Evolutionary conservation across 2,113 vertebrate genomes (phyloP).

Genomic region (Xiphias gladius): DNA sequence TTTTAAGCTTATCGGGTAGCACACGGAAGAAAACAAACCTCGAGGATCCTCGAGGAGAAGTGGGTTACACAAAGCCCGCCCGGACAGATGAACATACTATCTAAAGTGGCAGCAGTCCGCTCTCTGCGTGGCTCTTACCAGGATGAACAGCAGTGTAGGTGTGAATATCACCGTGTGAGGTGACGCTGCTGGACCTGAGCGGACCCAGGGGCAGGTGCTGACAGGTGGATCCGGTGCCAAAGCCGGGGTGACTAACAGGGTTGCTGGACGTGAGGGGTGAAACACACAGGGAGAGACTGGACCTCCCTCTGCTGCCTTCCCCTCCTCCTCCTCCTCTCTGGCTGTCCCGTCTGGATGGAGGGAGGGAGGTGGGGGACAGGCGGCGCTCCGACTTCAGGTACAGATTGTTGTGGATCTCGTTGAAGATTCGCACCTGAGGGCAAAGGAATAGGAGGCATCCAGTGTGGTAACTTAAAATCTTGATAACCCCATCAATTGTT

Average conservation of each 20-base stretch:
- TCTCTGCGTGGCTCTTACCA: conserved; percentile 24
- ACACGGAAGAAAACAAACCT: no score
- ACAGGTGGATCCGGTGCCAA: conserved; percentile 1
- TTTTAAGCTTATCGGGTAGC: no score
- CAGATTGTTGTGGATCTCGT: conserved; percentile 88
- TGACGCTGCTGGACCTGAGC: conserved; percentile 14
- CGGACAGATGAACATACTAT: no score
- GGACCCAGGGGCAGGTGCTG: conserved; percentile 58
- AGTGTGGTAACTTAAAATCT: no score
- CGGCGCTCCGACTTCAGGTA: conserved; percentile 79
- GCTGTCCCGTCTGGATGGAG: conserved; percentile 57
- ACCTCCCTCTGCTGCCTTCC: conserved; percentile 38
- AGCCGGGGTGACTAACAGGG: background rate
- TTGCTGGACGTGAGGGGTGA: conserved; percentile 38
- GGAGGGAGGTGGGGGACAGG: conserved; percentile 62
- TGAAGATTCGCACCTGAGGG: conserved; percentile 88
- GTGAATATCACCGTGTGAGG: conserved; percentile 12
- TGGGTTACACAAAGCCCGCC: no score
- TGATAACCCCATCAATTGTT: background rate
- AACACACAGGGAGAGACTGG: conserved; percentile 43
- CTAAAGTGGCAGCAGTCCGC: background rate
- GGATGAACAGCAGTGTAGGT: conserved; percentile 1
- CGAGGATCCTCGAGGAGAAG: background rate
- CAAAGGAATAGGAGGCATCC: background rate
- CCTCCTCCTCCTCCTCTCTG: conserved; percentile 57